Percentiles rank a stretch among this genome's conserved stretches.
These are phyloP conservation scores for Muscicapa adusta DNA, from an alignment of 2,113 vertebrate genomes.

Conservation along the genomic window DNA sequence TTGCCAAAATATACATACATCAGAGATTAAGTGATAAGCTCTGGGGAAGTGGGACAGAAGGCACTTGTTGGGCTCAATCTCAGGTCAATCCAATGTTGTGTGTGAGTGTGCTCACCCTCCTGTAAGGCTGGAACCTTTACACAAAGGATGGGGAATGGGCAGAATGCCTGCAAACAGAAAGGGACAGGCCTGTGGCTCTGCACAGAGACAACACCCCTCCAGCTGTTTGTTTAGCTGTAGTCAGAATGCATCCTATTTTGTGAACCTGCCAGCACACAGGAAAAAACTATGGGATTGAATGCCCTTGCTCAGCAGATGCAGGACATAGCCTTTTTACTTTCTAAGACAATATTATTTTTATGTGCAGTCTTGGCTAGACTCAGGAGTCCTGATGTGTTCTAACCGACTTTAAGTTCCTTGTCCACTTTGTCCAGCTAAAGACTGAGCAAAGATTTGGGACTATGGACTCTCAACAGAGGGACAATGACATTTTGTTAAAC, in stretches of 20 bases:
- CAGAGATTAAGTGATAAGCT: neutral
- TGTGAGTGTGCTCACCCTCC: neutral
- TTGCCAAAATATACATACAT: neutral
- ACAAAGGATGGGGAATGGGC: neutral
- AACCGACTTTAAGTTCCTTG: neutral
- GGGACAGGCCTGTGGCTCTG: neutral
- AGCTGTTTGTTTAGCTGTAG: neutral
- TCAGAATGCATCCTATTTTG: neutral
- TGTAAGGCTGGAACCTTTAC: neutral
- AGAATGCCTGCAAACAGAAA: neutral
- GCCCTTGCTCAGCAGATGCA: constrained; percentile 25
- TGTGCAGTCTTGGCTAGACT: neutral
- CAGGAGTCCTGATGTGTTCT: neutral
- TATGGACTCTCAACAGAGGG: neutral
- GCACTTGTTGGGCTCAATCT: neutral
- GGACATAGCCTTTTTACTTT: neutral
- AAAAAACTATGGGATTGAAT: neutral
- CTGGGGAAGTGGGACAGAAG: neutral
- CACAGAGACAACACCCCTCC: constrained; percentile 1
- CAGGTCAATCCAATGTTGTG: neutral
- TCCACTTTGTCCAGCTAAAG: neutral
- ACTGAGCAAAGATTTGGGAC: neutral
- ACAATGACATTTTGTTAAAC: neutral
- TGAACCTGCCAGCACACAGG: neutral
- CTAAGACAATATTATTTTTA: constrained; percentile 31